Evolutionary conservation across 2,797 vertebrate genomes (phyloP), one percentile per base, ranked within the genome.

Genomic region (Sciurus carolinensis): DNA sequence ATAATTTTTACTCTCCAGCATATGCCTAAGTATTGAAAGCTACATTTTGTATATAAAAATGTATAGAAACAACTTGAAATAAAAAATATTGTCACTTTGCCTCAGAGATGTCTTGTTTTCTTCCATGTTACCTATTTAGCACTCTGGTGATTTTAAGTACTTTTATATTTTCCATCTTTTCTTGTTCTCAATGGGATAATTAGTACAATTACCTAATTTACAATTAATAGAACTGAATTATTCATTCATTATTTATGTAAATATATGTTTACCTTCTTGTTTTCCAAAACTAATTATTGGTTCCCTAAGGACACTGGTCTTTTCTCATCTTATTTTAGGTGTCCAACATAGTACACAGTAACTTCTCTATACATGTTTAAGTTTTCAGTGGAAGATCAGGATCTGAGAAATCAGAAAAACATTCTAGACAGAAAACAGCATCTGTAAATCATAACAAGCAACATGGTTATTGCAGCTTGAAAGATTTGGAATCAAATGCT

Each of bases 141-240:
- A 59, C 8, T 67, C 17, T 79, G 39, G 33, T 62, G 77, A 33
- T 12, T 79, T 83, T 79, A 36, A 77, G 28, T 77, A 20, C 15
- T 82, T 86, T 73, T 67, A n/a, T 73, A 36, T 67, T 52, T 90
- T 82, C 36, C 30, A 93, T 42, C 26, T 86, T 62, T 87, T 79
- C 54, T 44, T 62, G 44, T 83, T 85, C 39, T 85, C 66, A 59
- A 18, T 66, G 83, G 10, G 9, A 47, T 75, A 71, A 71, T 82
- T 59, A 77, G 30, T 76, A 66, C 4, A 54, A 33, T 42, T 77
- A 52, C 9, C 44, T 54, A 42, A 3, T 82, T 73, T 69, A 83
- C n/a, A 87, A 26, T 62, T 82, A 76, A 87, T 18, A 94, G 3
- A 67, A 87, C 69, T 83, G 44, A 47, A 91, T 47, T 7, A 30